Percentiles rank a stretch among this genome's conserved stretches.
Evolutionary conservation across 2,888 invertebrate genomes (phyloP).

Genomic region (Agonopterix subpropinquella): DNA sequence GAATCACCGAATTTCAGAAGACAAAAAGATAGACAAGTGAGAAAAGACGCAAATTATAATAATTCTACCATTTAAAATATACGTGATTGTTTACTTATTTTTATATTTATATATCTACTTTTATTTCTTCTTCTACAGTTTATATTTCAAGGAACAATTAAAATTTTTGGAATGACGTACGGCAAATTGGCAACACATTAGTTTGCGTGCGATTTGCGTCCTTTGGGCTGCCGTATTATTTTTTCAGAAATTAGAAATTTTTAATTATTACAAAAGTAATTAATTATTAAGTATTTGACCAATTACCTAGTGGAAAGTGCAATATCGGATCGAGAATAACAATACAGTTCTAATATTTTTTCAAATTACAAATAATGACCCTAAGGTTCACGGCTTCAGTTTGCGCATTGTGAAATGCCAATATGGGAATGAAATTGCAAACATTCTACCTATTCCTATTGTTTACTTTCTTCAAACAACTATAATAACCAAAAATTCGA

Average conservation of each 20-base stretch:
- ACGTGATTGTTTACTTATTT: too few relatives aligned
- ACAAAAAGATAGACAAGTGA: too few relatives aligned
- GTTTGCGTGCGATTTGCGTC: slow-evolving; percentile 66
- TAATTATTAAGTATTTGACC: slow-evolving; percentile 11
- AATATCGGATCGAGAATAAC: slow-evolving; percentile 6
- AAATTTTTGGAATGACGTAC: background rate
- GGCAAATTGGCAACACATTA: slow-evolving; percentile 32
- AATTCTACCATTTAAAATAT: too few relatives aligned
- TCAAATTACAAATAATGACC: slow-evolving; percentile 47
- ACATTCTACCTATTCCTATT: slow-evolving; percentile 32
- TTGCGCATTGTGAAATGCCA: slow-evolving; percentile 52
- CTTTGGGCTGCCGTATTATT: slow-evolving; percentile 23
- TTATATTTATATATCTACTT: too few relatives aligned
- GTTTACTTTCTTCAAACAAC: slow-evolving; percentile 13
- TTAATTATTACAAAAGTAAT: slow-evolving; percentile 16
- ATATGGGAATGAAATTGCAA: slow-evolving; percentile 52
- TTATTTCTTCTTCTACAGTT: too few relatives aligned
- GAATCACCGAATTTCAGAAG: too few relatives aligned
- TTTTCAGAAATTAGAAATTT: slow-evolving; percentile 4
- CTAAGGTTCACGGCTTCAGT: slow-evolving; percentile 58
- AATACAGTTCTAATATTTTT: slow-evolving; percentile 16
- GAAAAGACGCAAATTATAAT: too few relatives aligned
- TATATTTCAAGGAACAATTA: too few relatives aligned
- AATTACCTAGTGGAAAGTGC: slow-evolving; percentile 17
- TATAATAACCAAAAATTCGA: too few relatives aligned